These are phyloP conservation scores for Macroglossus sobrinus DNA, from an alignment of 2,113 vertebrate genomes.

Conservation along the genomic window DNA sequence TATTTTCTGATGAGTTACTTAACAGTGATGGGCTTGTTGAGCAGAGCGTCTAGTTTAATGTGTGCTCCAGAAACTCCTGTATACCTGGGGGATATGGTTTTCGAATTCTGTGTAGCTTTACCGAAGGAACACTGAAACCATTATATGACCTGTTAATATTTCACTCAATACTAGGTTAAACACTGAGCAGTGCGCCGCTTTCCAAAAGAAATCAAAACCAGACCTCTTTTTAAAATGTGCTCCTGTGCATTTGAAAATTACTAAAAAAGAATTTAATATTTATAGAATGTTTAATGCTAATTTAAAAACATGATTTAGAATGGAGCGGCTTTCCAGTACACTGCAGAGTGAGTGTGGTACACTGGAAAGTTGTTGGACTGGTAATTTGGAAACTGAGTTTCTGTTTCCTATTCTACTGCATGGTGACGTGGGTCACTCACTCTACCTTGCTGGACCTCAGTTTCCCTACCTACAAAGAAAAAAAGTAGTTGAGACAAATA, in stretches of 20 bases:
- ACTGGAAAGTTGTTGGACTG: too few species aligned
- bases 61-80: conserved; percentile 72
- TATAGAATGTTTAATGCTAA: conserved; percentile 57
- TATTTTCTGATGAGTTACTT: conserved; percentile 89
- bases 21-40: conserved; percentile 85
- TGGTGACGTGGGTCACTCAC: not conserved
- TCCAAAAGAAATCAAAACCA: conserved; percentile 62
- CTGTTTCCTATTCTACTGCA: not conserved
- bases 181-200: not conserved
- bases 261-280: conserved; percentile 61
- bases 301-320: conserved; percentile 26
- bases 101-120: conserved; percentile 73
- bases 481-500: not conserved
- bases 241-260: conserved; percentile 55
- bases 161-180: conserved; percentile 61
- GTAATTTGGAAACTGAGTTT: not conserved
- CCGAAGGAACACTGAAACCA: conserved; percentile 72
- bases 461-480: not conserved
- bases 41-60: conserved; percentile 77
- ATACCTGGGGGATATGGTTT: conserved; percentile 73
- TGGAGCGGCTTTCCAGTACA: not conserved
- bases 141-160: conserved; percentile 71
- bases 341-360: not conserved
- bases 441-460: not conserved
- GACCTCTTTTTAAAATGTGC: conserved; percentile 27